Evolutionary conservation across 2,888 invertebrate genomes (phyloP), one percentile per base, ranked within the genome.

Genomic region (Pheosia tremula): DNA sequence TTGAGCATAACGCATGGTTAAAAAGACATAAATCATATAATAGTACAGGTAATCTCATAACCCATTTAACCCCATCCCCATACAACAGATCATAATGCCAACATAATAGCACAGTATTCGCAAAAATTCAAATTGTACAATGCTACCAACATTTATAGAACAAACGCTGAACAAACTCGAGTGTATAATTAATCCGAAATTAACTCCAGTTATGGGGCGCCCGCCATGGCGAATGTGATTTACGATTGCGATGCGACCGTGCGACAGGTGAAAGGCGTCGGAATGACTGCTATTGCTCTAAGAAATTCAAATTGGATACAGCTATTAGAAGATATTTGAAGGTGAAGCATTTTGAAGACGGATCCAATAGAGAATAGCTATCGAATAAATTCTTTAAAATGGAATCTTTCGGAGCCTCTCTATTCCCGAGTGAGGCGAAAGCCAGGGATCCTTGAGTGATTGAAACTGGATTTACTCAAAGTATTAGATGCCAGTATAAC

Each of bases 181-280:
- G 39, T 62, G 66, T 71, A 69, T 78, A 78, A 82, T 81, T 81
- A 82, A 75, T 78, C 66, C 71, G 59, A 77, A 76, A 79, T 80
- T 79, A 80, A 75, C 72, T 72, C 63, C 62, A 68, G 75, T 68
- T 78, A 65, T 72, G 67, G 24, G 70, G 67, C 68, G 69, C 58
- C 56, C 68, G 69, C 58, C 56, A 61, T 56, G 63, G 67, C 63
- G 61, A 73, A 71, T 64, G 72, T 81, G 77, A 82, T 82, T 78
- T 77, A 78, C 71, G 69, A 67, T 67, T 70, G 59, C 55, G 64
- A 64, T 60, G 61, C 64, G 63, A 64, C 58, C 62, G 62, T 37
- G 54, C 41, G 61, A 61, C 68, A 53, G 72, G 74, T 74, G 75
- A 74, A 75, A 75, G 75, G 75, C 63, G 41, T 58, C 69, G 47